A percentile compares a stretch with the other conserved stretches of the same genome.
Conservation (phyloP, 2,797 vertebrate species). For the Intellagama lesueurii region DNA sequence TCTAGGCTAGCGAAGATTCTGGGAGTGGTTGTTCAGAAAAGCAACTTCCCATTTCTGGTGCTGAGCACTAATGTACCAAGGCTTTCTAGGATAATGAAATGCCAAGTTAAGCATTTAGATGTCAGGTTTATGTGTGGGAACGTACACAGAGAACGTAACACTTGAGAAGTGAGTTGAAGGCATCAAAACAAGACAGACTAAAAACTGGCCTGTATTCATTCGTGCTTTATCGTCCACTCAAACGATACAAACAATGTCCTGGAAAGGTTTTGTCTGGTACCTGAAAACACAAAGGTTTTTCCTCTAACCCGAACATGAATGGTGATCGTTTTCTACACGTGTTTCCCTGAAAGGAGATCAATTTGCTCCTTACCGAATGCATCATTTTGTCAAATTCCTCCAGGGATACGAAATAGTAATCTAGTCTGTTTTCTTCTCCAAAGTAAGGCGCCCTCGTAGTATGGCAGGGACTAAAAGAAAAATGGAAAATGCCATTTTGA, state of each 20-base stretch:
- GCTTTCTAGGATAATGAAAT: neutral
- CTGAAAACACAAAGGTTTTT: neutral
- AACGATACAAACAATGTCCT: neutral
- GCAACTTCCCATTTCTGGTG: no score
- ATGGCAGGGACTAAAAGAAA: conserved; percentile 86
- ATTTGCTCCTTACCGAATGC: conserved; percentile 77
- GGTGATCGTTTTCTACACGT: neutral
- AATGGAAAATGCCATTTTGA: conserved; percentile 44
- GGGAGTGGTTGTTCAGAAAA: no score
- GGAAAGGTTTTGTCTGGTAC: neutral
- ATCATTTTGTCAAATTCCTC: conserved; percentile 88
- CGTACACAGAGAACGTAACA: neutral
- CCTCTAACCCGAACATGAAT: neutral
- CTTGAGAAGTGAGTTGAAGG: neutral
- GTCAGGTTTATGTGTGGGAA: neutral
- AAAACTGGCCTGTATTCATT: neutral
- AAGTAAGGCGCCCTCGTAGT: conserved; percentile 89
- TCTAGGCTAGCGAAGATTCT: no score
- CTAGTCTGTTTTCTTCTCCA: conserved; percentile 88
- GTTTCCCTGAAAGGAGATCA: neutral
- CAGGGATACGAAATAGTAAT: conserved; percentile 90
- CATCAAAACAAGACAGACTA: neutral
- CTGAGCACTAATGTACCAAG: no score
- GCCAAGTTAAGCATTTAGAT: neutral
- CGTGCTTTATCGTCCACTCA: neutral